Base-by-base conservation (phyloP, 2,113 vertebrate genomes). In the Rhizomys pruinosus region DNA sequence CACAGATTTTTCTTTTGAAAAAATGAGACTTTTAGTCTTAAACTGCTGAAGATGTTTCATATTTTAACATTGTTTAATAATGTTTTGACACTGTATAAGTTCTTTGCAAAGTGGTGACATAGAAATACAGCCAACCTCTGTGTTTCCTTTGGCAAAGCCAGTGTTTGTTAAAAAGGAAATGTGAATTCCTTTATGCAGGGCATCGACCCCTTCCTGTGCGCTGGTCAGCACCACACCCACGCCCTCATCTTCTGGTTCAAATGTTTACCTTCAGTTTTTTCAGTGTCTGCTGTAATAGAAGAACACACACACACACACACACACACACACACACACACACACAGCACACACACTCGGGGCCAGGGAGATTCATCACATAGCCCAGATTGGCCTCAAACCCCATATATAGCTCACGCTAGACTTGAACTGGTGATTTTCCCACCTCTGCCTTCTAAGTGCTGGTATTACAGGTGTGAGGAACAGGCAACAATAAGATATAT, bases 141-240 rank as follows among this genome's bases (percentile, higher is more conserved):
- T 55, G 74, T 71, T 90, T 66, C 32, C 69, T 73, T 85, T 79
- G 94, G 86, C 92, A 90, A 57, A 71, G 29, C 55, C 44, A 42
- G n/a, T 91, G 34, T 68, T 93, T 87, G 19, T 92, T 59, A 5
- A 39, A 52, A 93, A 17, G 27, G 42, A 78, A n/a, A 61, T 32
- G 37, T 71, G 44, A 77, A 77, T 86, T 89, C 73, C 47, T 71
- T 64, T 80, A 10, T 25, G 42, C 16, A 69, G 44, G 1, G 12
- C 71, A 34, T 32, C 12, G 13, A 22, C 57, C 23, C 22, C 69
- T 90, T 88, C 80, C 52, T 1, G 0, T 55, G 63, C 52, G 63
- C 69, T 47, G 22, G n/a, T 25, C n/a, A 7, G 8, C 8, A 7
- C 52, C 13, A 7, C 39, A 19, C 0, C 71, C 16, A n/a, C n/a